Evolutionary conservation across 2,888 invertebrate species (phyloP).

Genomic region (Mythimna vitellina): DNA sequence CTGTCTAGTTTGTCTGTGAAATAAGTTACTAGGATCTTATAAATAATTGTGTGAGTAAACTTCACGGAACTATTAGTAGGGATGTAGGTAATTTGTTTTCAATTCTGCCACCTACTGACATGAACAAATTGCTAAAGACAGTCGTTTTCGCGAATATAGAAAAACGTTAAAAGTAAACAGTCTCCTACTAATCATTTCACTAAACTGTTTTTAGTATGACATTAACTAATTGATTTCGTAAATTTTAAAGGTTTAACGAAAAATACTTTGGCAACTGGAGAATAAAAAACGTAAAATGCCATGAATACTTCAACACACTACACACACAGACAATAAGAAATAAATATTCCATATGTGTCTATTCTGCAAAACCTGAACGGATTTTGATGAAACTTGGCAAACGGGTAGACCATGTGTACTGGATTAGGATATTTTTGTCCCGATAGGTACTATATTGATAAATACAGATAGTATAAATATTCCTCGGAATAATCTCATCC

Average conservation of each 20-base stretch:
- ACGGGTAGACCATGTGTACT: no score
- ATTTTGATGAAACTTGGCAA: no score
- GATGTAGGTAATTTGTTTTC: conserved; percentile 35
- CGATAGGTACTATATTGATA: no score
- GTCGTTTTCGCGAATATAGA: conserved; percentile 29
- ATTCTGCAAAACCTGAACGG: no score
- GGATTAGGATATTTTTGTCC: no score
- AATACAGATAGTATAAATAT: no score
- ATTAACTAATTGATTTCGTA: background rate
- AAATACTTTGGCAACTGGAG: background rate
- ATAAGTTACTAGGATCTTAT: conserved; percentile 8
- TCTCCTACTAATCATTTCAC: conserved; percentile 19
- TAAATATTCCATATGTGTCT: background rate
- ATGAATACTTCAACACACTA: background rate
- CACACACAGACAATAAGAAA: background rate
- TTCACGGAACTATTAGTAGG: conserved; percentile 26
- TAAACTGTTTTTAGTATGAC: conserved; percentile 2
- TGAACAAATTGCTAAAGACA: conserved; percentile 47
- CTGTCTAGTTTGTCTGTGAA: conserved; percentile 10
- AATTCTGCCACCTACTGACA: conserved; percentile 31
- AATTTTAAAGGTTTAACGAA: background rate
- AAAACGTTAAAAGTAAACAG: conserved; percentile 20
- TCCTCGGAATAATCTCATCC: no score
- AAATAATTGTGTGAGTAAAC: conserved; percentile 28
- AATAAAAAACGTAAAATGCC: background rate